phyloP scores from a whole-genome alignment of 2,113 vertebrate species.

The Dolichotis patagonum region DNA sequence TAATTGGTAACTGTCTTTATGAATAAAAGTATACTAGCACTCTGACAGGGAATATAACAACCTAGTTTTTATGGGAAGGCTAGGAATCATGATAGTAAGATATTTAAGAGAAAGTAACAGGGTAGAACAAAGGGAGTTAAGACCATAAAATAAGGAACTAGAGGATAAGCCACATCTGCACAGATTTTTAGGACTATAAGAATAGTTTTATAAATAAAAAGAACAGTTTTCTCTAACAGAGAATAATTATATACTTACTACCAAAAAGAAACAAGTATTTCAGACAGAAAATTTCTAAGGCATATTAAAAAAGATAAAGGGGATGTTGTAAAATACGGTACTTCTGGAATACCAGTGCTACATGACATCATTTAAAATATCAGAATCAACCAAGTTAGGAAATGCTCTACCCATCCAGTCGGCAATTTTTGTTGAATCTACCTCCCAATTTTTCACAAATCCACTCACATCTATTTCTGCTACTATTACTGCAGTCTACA shows the following conservation, averaged over 20 bases:
- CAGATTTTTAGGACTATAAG: not conserved
- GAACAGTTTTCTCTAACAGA: not conserved
- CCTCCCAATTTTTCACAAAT: not conserved
- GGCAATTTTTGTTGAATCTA: not conserved
- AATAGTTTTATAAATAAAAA: not conserved
- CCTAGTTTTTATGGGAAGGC: not conserved
- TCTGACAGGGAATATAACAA: not conserved
- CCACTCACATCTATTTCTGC: not conserved
- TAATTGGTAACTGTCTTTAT: not conserved
- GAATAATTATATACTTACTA: not conserved
- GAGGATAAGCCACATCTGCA: not conserved
- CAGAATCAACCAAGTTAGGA: not conserved
- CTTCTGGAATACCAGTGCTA: not conserved
- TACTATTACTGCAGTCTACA: not conserved
- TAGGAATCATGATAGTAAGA: slow-evolving; percentile 38
- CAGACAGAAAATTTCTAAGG: not conserved
- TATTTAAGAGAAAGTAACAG: slow-evolving; percentile 26
- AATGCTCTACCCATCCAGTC: not conserved
- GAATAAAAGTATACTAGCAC: slow-evolving; percentile 6
- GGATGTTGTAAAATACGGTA: not conserved
- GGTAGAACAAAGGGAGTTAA: not conserved
- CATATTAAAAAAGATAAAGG: not conserved
- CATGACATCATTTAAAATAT: not conserved
- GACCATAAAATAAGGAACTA: not conserved
- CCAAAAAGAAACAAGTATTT: slow-evolving; percentile 6